Evolutionary conservation across 2,888 invertebrate genomes (phyloP).

Genomic region (Physocephala rufipes): DNA sequence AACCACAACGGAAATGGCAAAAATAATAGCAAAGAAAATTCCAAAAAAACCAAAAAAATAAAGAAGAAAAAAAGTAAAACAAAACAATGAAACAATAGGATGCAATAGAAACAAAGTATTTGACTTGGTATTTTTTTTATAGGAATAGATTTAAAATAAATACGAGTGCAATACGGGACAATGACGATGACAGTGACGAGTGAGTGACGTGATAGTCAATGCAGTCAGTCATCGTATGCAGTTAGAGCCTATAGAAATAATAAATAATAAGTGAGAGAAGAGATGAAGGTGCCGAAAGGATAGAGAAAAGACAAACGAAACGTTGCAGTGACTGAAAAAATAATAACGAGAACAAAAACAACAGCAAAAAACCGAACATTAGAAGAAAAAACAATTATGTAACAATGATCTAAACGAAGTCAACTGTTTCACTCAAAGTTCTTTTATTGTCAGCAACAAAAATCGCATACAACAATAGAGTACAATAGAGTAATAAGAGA

Average conservation of each 20-base stretch:
- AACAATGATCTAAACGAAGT: conserved; percentile 16
- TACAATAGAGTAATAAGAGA: not conserved
- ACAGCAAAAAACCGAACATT: not conserved
- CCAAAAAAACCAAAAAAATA: conserved; percentile 7
- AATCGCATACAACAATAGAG: not conserved
- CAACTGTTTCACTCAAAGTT: conserved; percentile 19
- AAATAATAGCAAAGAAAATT: conserved; percentile 1
- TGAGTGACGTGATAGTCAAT: conserved; percentile 16
- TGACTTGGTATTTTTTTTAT: conserved; percentile 21
- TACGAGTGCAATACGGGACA: conserved; percentile 5
- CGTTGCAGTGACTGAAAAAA: not conserved
- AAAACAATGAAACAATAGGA: not conserved
- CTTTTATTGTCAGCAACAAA: conserved; percentile 14
- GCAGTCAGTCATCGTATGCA: not conserved
- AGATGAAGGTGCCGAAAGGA: not conserved
- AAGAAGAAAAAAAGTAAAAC: not conserved
- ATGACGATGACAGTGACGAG: conserved; percentile 18
- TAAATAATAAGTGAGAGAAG: conserved; percentile 8
- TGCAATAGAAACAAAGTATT: conserved; percentile 2
- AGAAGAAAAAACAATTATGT: conserved; percentile 18
- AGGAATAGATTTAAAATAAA: conserved; percentile 34
- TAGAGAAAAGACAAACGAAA: not conserved
- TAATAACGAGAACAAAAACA: not conserved
- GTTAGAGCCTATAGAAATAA: conserved; percentile 28
- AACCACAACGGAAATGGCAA: conserved; percentile 19